A percentile compares a stretch with the other conserved stretches of the same genome.
These are phyloP conservation scores for Drosophila rellima DNA, from an alignment of 2,888 invertebrate genomes.

Conservation along the genomic window DNA sequence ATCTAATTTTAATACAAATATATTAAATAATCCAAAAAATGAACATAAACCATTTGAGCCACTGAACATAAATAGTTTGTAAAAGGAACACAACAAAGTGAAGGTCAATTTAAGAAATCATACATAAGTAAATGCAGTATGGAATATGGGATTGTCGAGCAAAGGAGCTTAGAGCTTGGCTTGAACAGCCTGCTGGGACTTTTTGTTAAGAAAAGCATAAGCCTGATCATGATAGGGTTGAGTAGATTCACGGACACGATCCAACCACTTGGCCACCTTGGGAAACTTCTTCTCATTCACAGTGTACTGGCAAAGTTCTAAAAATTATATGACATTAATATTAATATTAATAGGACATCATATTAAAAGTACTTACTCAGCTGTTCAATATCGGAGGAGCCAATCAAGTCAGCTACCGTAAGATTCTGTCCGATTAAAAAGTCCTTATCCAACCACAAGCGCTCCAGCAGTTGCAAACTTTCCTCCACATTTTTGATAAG, in stretches of 20 bases:
- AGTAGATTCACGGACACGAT: constrained; percentile 87
- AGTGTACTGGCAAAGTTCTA: constrained; percentile 89
- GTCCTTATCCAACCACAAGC: constrained; percentile 87
- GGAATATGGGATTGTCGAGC: no score
- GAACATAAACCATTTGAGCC: constrained; percentile 23
- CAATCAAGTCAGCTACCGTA: constrained; percentile 91
- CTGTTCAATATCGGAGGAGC: constrained; percentile 91
- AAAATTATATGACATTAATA: neutral
- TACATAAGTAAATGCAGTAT: no score
- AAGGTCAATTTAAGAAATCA: neutral
- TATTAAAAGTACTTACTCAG: constrained; percentile 87
- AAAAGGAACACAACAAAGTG: neutral
- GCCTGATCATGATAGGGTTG: constrained; percentile 89
- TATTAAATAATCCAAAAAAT: constrained; percentile 20
- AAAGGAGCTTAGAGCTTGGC: constrained; percentile 48
- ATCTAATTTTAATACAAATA: constrained; percentile 29
- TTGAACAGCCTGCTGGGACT: constrained; percentile 65
- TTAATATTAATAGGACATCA: no score
- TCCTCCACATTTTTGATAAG: constrained; percentile 86
- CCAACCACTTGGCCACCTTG: constrained; percentile 88
- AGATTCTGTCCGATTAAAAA: constrained; percentile 88
- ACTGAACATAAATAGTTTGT: constrained; percentile 30
- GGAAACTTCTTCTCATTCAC: constrained; percentile 87
- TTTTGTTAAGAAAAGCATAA: constrained; percentile 87
- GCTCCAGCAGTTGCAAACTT: constrained; percentile 87